Evolutionary conservation across 2,888 invertebrate species (phyloP), one percentile per base, ranked within the genome.

Genomic region (Andrena marginata): DNA sequence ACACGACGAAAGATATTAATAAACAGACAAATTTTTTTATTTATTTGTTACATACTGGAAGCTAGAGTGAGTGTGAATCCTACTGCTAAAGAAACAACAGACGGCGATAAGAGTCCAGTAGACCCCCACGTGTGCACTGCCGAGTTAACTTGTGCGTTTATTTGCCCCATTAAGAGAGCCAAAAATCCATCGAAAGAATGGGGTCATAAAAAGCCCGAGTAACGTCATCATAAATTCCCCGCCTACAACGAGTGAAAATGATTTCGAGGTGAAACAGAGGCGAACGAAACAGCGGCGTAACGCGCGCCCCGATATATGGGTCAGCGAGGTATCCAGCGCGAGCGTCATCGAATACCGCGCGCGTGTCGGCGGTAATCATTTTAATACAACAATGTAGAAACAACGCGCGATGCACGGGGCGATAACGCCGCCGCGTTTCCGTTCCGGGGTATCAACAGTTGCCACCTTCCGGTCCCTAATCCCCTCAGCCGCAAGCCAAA

Each of bases 391-490:
- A 49, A 62, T 33, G 35, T 26, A 16, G 35, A 64, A 49, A 70
- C 64, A 59, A 51, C 65, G 71, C 23, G 56, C 33, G 33, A 7
- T 35, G 42, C 35, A 23, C 26, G 54, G 62, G 54, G 48, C 72
- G 72, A 71, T 20, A 78, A 72, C 78, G 77, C 60, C 31, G 65
- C 64, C 77, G 42, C 79, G 64, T 77, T 80, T 77, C 80, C 80
- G 62, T 60, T 29, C 80, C 29, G 56, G 68, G 56, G 68, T 78
- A 82, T 82, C 82, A 75, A 82, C 80, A 82, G 70, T 81, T 76
- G 75, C 80, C 82, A 80, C 75, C 80, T 82, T 80, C 82, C 75
- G 56, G 68, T 80, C 82, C 80, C 80, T 76, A 82, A 82, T 75
- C 70, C 82, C 75, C 7, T 63, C 29, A 65, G 74, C 82, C 80